These are phyloP conservation scores for Conchocele bisecta DNA, from an alignment of 2,888 invertebrate genomes.

Conservation along the genomic window DNA sequence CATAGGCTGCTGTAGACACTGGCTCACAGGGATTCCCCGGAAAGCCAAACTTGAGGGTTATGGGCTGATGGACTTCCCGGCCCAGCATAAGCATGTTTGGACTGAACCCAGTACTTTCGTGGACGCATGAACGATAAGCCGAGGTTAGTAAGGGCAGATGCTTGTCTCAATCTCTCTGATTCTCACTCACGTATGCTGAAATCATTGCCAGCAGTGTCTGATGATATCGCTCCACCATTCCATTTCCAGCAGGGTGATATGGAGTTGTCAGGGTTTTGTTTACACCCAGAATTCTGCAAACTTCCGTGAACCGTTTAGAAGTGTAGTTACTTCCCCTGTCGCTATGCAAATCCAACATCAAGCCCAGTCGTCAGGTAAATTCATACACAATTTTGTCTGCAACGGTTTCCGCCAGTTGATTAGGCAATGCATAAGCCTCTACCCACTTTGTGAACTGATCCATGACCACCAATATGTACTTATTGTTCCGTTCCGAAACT, in stretches of 20 bases:
- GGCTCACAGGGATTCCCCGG: neutral
- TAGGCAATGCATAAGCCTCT: neutral
- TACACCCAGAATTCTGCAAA: neutral
- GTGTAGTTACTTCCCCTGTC: neutral
- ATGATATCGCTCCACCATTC: conserved; percentile 17
- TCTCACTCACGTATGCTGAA: conserved; percentile 8
- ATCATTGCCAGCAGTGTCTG: conserved; percentile 14
- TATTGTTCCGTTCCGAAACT: neutral
- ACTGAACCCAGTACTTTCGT: conserved; percentile 22
- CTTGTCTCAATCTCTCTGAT: conserved; percentile 20
- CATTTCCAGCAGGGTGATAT: neutral
- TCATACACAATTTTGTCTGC: neutral
- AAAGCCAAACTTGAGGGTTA: neutral
- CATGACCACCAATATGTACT: conserved; percentile 1
- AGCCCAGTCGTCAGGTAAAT: neutral
- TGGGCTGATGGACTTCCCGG: conserved; percentile 11
- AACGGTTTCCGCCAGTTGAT: neutral
- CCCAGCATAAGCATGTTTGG: conserved; percentile 31
- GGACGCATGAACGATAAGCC: conserved; percentile 16
- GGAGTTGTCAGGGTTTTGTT: neutral
- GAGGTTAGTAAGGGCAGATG: conserved; percentile 10
- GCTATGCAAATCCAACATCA: neutral
- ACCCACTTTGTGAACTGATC: neutral
- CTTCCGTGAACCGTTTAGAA: conserved; percentile 18
- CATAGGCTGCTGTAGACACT: conserved; percentile 6